phyloP scores from a whole-genome alignment of 2,888 invertebrate species.

The Acrobasis consociella region DNA sequence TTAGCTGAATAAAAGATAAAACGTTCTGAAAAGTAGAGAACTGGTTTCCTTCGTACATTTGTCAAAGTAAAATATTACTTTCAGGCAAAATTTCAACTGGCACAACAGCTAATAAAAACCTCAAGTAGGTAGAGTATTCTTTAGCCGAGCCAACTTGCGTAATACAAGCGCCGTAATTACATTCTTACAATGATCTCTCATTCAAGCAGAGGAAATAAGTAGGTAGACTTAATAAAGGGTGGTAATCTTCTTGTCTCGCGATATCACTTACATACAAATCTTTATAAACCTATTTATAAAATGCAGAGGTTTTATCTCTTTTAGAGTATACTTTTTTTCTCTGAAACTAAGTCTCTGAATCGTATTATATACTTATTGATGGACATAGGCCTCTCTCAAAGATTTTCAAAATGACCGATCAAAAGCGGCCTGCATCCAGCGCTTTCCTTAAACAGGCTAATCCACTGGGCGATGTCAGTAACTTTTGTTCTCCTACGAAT shows the following conservation, averaged over 20 bases:
- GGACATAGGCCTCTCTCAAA: too few relatives aligned
- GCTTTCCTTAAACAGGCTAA: too few relatives aligned
- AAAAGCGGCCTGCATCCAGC: too few relatives aligned
- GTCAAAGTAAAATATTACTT: neutral
- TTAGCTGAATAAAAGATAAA: too few relatives aligned
- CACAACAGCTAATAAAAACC: neutral
- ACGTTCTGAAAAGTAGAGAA: too few relatives aligned
- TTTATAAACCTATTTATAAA: neutral
- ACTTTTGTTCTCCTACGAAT: too few relatives aligned
- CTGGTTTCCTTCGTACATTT: neutral
- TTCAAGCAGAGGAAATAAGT: constrained; percentile 46
- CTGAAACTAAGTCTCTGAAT: too few relatives aligned
- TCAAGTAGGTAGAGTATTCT: neutral
- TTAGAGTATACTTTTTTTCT: too few relatives aligned
- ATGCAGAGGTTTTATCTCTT: neutral
- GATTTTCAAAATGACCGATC: too few relatives aligned
- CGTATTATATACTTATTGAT: too few relatives aligned
- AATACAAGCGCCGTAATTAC: constrained; percentile 37
- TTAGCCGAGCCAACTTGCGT: constrained; percentile 28
- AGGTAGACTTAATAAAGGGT: constrained; percentile 39
- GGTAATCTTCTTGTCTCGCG: constrained; percentile 44
- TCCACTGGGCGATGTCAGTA: too few relatives aligned
- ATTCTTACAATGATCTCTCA: constrained; percentile 53
- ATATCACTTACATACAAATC: neutral
- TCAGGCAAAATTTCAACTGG: neutral